Evolutionary conservation across 2,797 vertebrate genomes (phyloP), one percentile per base, ranked within the genome.

Genomic region (Lophura swinhoii): DNA sequence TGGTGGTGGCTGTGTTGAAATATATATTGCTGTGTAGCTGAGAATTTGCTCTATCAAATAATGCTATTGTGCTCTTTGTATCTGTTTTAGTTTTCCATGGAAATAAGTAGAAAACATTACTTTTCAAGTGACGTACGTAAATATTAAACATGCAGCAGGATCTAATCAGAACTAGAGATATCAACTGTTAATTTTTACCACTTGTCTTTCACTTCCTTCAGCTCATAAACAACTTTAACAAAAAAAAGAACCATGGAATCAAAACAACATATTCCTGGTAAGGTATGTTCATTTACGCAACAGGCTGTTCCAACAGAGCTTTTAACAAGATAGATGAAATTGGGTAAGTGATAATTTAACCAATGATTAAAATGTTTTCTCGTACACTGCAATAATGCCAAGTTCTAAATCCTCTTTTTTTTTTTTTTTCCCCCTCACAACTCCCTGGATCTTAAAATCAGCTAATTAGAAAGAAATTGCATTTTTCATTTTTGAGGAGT

Each of bases 241-340:
- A 90, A 96, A 96, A 96, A 94, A 94, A 78, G 83, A 71, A 79
- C 24, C 31, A 37, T 22, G 79, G 77, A 93, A 84, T 64, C 80
- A 90, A 94, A 93, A 92, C 79, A 91, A 87, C 84, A 92, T 94
- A 91, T 92, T 94, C 77, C 69, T 68, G 56, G 80, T 37, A 86
- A 92, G 55, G 77, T 91, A 92, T 90, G 87, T 91, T 96, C 94
- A 86, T 84, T 94, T 91, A 93, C 94, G 92, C 94, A 96, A 93
- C 94, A 94, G 92, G 92, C 92, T 92, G 89, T 68, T 96, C 71
- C 16, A 2, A 77, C 7, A 8, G 70, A 90, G 91, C 85, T 88
- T 91, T 96, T 93, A 95, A 93, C 90, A 95, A 87, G 86, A 91
- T 53, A 70, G 77, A 92, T 59, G 58, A 71, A 95, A 86, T 68